Percentiles rank a stretch among this genome's conserved stretches.
These are phyloP conservation scores for Drosophila insularis DNA, from an alignment of 1,140 invertebrate species.

Conservation along the genomic window DNA sequence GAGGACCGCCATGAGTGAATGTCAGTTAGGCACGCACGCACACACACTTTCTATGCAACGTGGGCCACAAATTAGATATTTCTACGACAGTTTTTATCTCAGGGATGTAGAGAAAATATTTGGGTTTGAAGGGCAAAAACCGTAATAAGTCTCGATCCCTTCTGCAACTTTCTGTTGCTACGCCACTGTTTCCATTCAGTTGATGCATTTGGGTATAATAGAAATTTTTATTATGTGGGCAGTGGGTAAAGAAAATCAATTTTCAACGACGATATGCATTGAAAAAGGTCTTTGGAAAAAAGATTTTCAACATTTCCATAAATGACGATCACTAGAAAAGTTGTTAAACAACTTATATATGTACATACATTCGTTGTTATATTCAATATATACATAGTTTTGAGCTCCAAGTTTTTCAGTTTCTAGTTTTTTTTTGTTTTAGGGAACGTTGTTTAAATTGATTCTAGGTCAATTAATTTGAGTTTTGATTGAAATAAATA, in stretches of 20 bases:
- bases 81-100: not conserved
- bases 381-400: too few species aligned
- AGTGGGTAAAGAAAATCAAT: not conserved
- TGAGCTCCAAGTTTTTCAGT: too few species aligned
- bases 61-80: conserved; percentile 4
- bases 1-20: conserved; percentile 6
- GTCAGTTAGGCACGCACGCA: not conserved
- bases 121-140: too few species aligned
- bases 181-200: not conserved
- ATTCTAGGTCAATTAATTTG: not conserved
- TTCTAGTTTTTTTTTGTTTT: too few species aligned
- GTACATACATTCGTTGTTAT: too few species aligned
- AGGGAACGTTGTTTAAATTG: not conserved
- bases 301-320: too few species aligned
- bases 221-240: not conserved
- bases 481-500: not conserved
- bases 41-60: conserved; percentile 8
- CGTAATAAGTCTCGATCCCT: too few species aligned
- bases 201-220: not conserved
- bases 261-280: not conserved
- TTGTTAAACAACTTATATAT: too few species aligned
- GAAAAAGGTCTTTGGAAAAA: too few species aligned
- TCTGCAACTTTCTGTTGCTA: too few species aligned
- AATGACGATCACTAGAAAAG: too few species aligned
- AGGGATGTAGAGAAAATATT: too few species aligned